Conservation (phyloP, 2,888 invertebrate species). For the Nomada ruficornis region DNA sequence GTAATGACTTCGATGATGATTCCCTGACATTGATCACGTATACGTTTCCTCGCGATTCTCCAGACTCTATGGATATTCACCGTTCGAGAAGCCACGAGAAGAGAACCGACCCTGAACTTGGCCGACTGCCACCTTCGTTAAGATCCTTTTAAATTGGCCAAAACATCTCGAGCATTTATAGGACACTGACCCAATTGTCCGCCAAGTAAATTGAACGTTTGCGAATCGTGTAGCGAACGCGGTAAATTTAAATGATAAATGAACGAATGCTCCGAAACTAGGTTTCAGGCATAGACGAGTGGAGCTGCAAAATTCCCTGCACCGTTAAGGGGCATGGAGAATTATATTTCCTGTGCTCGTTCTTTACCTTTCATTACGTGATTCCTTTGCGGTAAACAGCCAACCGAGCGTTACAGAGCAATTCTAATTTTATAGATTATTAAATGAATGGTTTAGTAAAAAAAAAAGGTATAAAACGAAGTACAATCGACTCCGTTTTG, state of each 20-base stretch:
- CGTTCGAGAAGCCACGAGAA: not conserved
- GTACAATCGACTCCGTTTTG: too few relatives aligned
- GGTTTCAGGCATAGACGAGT: not conserved
- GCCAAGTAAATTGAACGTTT: not conserved
- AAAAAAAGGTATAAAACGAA: not conserved
- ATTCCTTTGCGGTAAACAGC: not conserved
- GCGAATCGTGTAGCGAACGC: not conserved
- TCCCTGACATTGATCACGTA: not conserved
- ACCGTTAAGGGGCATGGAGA: conserved; percentile 12
- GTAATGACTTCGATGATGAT: conserved; percentile 1
- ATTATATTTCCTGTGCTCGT: not conserved
- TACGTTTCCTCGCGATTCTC: not conserved
- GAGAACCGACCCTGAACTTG: conserved; percentile 52
- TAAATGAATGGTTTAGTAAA: not conserved
- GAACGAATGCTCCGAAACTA: not conserved
- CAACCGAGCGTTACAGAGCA: conserved; percentile 1
- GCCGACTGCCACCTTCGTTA: conserved; percentile 27
- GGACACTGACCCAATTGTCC: conserved; percentile 54
- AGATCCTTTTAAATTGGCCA: conserved; percentile 31
- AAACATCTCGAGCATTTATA: conserved; percentile 1
- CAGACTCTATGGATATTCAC: not conserved
- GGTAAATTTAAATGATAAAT: not conserved
- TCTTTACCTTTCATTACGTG: not conserved
- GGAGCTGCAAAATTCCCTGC: not conserved
- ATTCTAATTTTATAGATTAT: not conserved